Evolutionary conservation across 2,797 vertebrate species (phyloP).

Genomic region (Nothura maculosa): DNA sequence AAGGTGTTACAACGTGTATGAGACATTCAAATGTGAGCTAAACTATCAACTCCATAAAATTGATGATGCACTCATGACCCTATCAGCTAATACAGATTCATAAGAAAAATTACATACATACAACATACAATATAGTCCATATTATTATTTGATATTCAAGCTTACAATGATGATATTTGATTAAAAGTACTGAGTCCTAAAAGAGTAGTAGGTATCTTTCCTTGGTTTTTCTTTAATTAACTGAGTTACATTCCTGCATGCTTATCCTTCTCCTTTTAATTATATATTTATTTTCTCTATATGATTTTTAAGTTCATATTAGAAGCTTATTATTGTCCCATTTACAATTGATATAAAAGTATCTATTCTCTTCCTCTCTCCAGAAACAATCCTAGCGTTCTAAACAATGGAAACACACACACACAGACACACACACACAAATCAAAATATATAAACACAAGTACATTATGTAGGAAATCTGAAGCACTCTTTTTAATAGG

Average conservation of each 20-base stretch:
- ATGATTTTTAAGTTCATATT: neutral
- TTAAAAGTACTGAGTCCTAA: neutral
- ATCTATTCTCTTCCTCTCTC: neutral
- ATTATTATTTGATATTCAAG: neutral
- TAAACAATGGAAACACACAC: neutral
- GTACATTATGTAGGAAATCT: neutral
- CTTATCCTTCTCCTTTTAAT: neutral
- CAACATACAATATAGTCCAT: neutral
- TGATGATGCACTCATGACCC: neutral
- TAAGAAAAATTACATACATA: neutral
- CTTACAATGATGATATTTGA: neutral
- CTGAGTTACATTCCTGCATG: neutral
- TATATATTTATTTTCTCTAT: neutral
- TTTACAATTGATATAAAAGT: neutral
- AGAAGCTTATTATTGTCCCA: neutral
- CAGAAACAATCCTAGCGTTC: neutral
- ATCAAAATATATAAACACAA: neutral
- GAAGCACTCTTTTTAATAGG: neutral
- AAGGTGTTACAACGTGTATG: neutral
- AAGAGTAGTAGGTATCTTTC: neutral
- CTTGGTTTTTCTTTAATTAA: neutral
- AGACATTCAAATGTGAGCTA: neutral
- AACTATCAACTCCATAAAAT: neutral
- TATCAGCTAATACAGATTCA: neutral
- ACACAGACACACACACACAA: neutral